A percentile compares a stretch with the other conserved stretches of the same genome.
Evolutionary conservation across 2,113 vertebrate genomes (phyloP).

Genomic region (Crotalus horridus): DNA sequence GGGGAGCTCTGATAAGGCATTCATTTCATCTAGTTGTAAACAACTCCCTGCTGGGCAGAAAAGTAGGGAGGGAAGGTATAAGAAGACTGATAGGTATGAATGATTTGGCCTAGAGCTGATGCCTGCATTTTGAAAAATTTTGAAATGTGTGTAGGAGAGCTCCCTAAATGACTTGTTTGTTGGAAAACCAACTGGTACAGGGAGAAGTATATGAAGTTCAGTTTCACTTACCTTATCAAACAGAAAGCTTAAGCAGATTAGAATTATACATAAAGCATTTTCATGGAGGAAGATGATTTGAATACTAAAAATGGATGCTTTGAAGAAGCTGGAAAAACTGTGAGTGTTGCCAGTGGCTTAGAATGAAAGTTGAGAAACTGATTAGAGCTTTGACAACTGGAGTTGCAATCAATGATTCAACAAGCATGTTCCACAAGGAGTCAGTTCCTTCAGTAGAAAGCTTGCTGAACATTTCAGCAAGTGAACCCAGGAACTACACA

Average conservation of each 20-base stretch:
- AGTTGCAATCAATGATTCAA: neutral
- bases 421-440: too few relatives aligned
- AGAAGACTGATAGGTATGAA: neutral
- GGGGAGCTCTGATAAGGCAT: neutral
- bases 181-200: neutral
- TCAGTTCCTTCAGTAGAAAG: neutral
- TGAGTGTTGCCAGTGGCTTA: neutral
- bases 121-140: neutral
- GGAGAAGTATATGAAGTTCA: neutral
- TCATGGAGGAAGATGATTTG: neutral
- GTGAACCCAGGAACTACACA: neutral
- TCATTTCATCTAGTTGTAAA: neutral
- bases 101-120: neutral
- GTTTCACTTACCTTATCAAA: slow-evolving; percentile 4
- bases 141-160: slow-evolving; percentile 4
- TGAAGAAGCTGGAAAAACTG: neutral
- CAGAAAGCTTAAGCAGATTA: neutral
- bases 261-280: neutral
- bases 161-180: neutral
- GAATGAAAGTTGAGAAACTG: neutral
- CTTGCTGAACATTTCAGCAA: neutral
- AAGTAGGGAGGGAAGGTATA: neutral
- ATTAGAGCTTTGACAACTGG: neutral
- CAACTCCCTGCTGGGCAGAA: neutral
- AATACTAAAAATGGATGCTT: neutral